These are phyloP conservation scores for Nasalis larvatus DNA, from an alignment of 2,113 vertebrate species.

Conservation along the genomic window DNA sequence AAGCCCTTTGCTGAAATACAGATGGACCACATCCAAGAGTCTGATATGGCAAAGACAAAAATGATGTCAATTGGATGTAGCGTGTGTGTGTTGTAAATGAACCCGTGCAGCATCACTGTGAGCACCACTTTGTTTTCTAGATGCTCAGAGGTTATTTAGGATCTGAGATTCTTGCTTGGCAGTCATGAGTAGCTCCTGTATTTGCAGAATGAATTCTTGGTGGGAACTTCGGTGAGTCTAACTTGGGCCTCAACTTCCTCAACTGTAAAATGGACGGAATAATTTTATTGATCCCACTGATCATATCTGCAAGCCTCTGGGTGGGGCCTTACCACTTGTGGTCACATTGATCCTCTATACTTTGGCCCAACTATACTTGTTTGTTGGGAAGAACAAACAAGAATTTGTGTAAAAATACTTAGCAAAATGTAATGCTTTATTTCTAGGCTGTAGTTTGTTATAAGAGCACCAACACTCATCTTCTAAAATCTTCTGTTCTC, in stretches of 20 bases:
- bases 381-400: not conserved
- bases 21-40: not conserved
- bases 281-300: not conserved
- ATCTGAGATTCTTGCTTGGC: not conserved
- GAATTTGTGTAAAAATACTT: slow-evolving; percentile 11
- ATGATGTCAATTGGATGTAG: not conserved
- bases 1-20: not conserved
- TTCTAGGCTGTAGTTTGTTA: not conserved
- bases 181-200: not conserved
- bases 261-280: not conserved
- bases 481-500: slow-evolving; percentile 3
- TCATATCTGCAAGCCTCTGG: not conserved
- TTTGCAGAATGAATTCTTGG: not conserved
- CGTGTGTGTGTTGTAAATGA: not conserved
- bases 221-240: not conserved
- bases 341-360: not conserved
- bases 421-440: not conserved
- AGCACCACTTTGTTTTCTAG: not conserved
- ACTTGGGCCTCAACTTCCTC: not conserved
- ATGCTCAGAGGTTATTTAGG: not conserved
- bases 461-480: not conserved
- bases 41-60: not conserved
- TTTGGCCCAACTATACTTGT: not conserved
- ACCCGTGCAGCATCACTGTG: not conserved
- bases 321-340: not conserved